Percentiles rank a stretch among this genome's conserved stretches.
phyloP scores from a whole-genome alignment of 2,113 vertebrate genomes.

The Trematomus loennbergii region DNA sequence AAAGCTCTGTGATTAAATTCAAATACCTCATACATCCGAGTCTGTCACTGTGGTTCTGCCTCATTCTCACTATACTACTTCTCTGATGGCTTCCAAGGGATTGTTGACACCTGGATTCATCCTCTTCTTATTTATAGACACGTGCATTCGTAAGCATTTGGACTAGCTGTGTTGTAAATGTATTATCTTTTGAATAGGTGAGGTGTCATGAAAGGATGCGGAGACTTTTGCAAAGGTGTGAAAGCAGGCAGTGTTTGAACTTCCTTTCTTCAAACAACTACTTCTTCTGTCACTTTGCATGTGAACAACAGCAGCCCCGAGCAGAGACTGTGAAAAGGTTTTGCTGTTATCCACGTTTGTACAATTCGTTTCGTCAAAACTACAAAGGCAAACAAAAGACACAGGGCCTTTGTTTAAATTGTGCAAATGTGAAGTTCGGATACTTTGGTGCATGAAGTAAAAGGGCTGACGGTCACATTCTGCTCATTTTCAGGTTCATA shows the following conservation, averaged over 20 bases:
- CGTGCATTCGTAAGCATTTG: too few species aligned
- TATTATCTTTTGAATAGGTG: too few species aligned
- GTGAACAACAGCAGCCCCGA: neutral
- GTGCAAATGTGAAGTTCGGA: too few species aligned
- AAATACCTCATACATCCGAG: too few species aligned
- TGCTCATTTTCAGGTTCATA: too few species aligned
- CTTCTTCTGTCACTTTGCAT: neutral
- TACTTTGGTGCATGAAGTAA: neutral
- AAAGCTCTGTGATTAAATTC: too few species aligned
- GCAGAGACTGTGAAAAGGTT: neutral
- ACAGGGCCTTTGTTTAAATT: neutral
- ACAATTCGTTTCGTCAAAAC: neutral
- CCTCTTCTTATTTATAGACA: too few species aligned
- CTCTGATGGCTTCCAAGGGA: too few species aligned
- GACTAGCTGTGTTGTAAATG: too few species aligned
- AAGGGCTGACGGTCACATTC: neutral
- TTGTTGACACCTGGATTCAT: too few species aligned
- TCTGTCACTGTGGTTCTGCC: too few species aligned
- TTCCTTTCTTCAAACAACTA: neutral
- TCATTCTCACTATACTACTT: too few species aligned
- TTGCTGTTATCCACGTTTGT: neutral
- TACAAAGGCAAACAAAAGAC: slow-evolving; percentile 1
- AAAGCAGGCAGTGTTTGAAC: neutral
- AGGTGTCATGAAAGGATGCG: neutral
- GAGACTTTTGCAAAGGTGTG: neutral